Evolutionary conservation across 1,140 invertebrate genomes (phyloP).

Genomic region (Listronotus oregonensis): DNA sequence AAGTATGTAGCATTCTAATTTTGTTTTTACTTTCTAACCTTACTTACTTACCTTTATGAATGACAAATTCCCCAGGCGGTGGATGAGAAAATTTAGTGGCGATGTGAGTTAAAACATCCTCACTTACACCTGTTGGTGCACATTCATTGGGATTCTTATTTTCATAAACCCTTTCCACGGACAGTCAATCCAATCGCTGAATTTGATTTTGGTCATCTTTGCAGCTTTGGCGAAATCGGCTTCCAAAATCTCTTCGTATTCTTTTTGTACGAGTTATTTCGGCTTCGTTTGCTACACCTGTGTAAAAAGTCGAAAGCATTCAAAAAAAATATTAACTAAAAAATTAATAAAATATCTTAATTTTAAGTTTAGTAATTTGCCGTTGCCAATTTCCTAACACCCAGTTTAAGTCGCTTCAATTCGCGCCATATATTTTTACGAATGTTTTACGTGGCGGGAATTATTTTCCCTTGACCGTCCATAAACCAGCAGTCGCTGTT

Average conservation of each 20-base stretch:
- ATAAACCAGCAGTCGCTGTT: no score
- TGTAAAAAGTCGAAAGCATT: no score
- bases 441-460: no score
- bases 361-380: no score
- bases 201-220: conserved; percentile 58
- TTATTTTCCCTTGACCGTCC: no score
- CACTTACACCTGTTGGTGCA: conserved; percentile 66
- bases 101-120: conserved; percentile 70
- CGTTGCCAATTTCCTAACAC: no score
- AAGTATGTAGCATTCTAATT: no score
- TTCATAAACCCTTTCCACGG: conserved; percentile 78
- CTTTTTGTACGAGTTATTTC: conserved; percentile 33
- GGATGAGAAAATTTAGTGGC: conserved; percentile 69
- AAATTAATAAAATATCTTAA: no score
- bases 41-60: conserved; percentile 34
- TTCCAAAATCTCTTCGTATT: conserved; percentile 72
- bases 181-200: conserved; percentile 82
- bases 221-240: conserved; percentile 74
- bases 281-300: conserved; percentile 31
- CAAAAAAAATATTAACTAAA: no score
- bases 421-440: no score
- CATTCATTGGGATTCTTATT: conserved; percentile 59
- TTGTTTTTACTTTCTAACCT: neutral
- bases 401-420: no score
- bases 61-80: conserved; percentile 59